phyloP scores from a whole-genome alignment of 1,140 invertebrate genomes.

The Papilio polytes region DNA sequence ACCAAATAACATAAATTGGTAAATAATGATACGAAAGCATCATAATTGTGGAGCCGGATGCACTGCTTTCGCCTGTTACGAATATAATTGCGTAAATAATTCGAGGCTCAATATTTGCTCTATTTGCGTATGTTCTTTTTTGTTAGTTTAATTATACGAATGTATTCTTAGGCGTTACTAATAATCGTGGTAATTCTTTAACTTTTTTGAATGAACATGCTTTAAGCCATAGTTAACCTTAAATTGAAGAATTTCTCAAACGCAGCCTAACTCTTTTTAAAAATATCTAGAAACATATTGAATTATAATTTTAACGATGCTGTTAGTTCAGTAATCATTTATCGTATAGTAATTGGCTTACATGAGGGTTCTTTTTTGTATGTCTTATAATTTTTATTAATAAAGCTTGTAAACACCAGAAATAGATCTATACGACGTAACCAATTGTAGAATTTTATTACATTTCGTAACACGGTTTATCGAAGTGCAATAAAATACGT shows the following conservation, averaged over 20 bases:
- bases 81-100: conserved; percentile 52
- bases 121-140: conserved; percentile 9
- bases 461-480: conserved; percentile 12
- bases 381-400: background rate
- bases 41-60: conserved; percentile 55
- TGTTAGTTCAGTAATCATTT: too few species aligned
- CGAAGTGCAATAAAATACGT: conserved; percentile 27
- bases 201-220: background rate
- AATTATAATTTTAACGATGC: too few species aligned
- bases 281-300: too few species aligned
- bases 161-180: background rate
- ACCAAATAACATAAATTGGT: conserved; percentile 41
- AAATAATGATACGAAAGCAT: conserved; percentile 43
- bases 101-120: conserved; percentile 2
- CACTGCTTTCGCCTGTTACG: conserved; percentile 68
- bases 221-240: too few species aligned
- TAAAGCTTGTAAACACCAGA: background rate
- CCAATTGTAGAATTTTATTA: background rate
- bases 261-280: too few species aligned
- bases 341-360: too few species aligned
- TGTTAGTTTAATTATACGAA: background rate
- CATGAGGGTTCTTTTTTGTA: too few species aligned
- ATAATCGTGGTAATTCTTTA: too few species aligned
- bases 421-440: background rate
- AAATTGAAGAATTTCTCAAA: too few species aligned